Percentiles rank a stretch among this genome's conserved stretches.
Conservation (phyloP, 2,113 vertebrate species). For the Tupaia tana region DNA sequence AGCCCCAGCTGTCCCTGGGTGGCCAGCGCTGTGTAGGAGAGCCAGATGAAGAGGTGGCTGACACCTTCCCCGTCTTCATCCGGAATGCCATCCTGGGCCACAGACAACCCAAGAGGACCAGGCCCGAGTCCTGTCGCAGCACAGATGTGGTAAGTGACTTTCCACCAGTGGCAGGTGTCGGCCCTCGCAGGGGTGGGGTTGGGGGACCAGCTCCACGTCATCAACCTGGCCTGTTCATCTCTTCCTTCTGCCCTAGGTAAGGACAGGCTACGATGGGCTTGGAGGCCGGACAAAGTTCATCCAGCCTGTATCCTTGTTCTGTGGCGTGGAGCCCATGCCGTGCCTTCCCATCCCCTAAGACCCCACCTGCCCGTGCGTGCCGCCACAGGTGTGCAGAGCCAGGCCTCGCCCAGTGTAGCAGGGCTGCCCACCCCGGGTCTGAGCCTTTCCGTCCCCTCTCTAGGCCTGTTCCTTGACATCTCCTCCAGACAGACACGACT, state of each 20-base stretch:
- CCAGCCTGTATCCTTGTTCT: conserved; percentile 95
- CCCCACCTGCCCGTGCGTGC: not conserved
- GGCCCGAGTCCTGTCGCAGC: conserved; percentile 85
- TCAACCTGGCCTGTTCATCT: not conserved
- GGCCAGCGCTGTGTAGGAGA: conserved; percentile 82
- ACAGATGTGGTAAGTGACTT: conserved; percentile 87
- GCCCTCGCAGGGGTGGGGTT: not conserved
- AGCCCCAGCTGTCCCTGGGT: conserved; percentile 61
- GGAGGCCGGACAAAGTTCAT: conserved; percentile 97
- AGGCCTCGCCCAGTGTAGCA: not conserved
- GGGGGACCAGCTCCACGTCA: not conserved
- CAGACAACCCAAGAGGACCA: conserved; percentile 88
- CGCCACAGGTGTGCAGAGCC: not conserved
- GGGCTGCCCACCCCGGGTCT: not conserved
- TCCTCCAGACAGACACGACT: conserved; percentile 80
- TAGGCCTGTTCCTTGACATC: conserved; percentile 80
- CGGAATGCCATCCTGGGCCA: conserved; percentile 92
- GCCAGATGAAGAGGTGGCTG: conserved; percentile 84
- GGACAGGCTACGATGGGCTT: conserved; percentile 94
- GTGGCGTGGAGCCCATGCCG: not conserved
- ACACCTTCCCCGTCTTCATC: conserved; percentile 90
- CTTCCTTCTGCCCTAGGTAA: conserved; percentile 88
- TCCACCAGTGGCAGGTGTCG: not conserved
- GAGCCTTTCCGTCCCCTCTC: not conserved
- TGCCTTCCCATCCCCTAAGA: not conserved